phyloP scores from a whole-genome alignment of 1,140 invertebrate genomes.

The Kradibia gibbosae region DNA sequence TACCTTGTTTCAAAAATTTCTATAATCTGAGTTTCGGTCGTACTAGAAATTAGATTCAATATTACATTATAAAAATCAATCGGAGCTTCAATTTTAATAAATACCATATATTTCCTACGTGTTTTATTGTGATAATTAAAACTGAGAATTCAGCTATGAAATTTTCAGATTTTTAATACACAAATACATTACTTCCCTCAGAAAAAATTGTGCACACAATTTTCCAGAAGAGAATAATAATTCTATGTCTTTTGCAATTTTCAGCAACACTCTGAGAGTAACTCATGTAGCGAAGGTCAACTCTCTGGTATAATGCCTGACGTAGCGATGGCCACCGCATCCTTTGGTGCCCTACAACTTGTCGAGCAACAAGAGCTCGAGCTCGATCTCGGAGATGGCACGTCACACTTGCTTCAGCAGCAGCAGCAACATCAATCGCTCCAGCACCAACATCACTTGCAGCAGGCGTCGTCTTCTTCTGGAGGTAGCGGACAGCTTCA shows the following conservation, averaged over 20 bases:
- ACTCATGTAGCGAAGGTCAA: slow-evolving; percentile 79
- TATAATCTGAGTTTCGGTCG: too few species aligned
- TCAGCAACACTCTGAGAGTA: slow-evolving; percentile 73
- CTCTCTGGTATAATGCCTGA: slow-evolving; percentile 89
- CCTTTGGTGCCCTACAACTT: slow-evolving; percentile 80
- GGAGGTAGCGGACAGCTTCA: slow-evolving; percentile 58
- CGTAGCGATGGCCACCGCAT: slow-evolving; percentile 89
- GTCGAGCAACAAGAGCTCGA: slow-evolving; percentile 78
- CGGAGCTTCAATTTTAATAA: too few species aligned
- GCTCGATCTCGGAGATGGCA: slow-evolving; percentile 85
- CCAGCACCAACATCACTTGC: slow-evolving; percentile 23
- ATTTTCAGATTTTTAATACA: too few species aligned
- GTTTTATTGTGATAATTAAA: too few species aligned
- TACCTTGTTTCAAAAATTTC: too few species aligned
- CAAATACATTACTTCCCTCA: too few species aligned
- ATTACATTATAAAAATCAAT: too few species aligned
- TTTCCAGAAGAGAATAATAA: background rate
- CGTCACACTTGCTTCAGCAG: slow-evolving; percentile 74
- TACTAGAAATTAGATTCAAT: too few species aligned
- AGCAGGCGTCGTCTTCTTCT: slow-evolving; percentile 53
- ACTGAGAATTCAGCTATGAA: too few species aligned
- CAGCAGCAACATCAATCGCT: slow-evolving; percentile 45
- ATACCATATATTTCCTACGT: too few species aligned
- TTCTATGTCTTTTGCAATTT: background rate
- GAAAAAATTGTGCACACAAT: too few species aligned